A percentile compares a stretch with the other conserved stretches of the same genome.
These are phyloP conservation scores for Nomada goodeniana DNA, from an alignment of 2,888 invertebrate species.

Conservation along the genomic window DNA sequence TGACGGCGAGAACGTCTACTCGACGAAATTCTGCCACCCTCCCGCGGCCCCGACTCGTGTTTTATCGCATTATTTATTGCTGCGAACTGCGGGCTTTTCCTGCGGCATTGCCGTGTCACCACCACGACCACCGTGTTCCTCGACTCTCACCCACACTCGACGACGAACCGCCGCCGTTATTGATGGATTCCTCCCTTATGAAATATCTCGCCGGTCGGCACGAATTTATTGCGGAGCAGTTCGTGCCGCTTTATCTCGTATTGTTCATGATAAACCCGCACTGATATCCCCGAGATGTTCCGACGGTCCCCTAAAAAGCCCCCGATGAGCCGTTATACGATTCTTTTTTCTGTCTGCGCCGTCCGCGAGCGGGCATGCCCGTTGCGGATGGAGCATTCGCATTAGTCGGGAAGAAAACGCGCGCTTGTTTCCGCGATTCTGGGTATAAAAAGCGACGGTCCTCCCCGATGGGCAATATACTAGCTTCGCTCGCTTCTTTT, in stretches of 20 bases:
- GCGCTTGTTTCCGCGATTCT: conserved; percentile 24
- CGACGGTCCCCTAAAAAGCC: conserved; percentile 73
- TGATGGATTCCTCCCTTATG: conserved; percentile 84
- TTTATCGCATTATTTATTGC: conserved; percentile 84
- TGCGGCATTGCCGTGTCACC: conserved; percentile 31
- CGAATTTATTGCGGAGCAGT: conserved; percentile 83
- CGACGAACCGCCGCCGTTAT: conserved; percentile 73
- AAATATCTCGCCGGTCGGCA: conserved; percentile 82
- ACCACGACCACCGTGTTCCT: neutral
- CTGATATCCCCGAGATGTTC: conserved; percentile 77
- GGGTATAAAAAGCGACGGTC: conserved; percentile 46
- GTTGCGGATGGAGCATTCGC: conserved; percentile 36
- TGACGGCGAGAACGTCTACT: conserved; percentile 51
- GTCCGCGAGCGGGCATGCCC: conserved; percentile 25
- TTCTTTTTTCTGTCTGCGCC: conserved; percentile 46
- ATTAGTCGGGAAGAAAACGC: conserved; percentile 52
- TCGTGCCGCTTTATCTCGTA: conserved; percentile 83
- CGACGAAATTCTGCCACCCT: conserved; percentile 59
- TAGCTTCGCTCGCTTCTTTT: neutral
- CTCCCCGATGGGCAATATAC: conserved; percentile 28
- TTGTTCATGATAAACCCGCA: conserved; percentile 83
- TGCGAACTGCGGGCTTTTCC: conserved; percentile 68
- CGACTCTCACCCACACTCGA: conserved; percentile 43
- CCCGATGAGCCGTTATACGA: conserved; percentile 75
- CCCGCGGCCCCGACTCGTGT: conserved; percentile 82